Evolutionary conservation across 1,140 invertebrate genomes (phyloP), one percentile per base, ranked within the genome.

Genomic region (Ceratina calcarata): DNA sequence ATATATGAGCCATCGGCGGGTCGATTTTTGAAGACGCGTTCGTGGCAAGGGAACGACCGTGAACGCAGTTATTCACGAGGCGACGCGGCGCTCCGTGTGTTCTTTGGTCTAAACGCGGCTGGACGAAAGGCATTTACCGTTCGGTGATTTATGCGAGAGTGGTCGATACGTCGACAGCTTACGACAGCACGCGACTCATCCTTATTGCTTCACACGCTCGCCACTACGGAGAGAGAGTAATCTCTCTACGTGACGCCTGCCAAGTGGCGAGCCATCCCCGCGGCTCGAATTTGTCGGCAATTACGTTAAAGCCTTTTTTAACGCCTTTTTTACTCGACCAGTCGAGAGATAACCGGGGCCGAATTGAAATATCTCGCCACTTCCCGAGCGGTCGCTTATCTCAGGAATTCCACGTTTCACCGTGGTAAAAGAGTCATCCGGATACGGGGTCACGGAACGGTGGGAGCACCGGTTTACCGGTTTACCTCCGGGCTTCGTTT

Each of bases 341-440:
- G 18, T 8, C 61, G 76, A 51, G 80, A 80, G 83, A 85, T 86
- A 86, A 86, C 73, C 84, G 58, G 68, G 80, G 79, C 61, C 80
- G 66, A 82, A 86, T 86, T 86, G 84, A 86, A 86, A 86, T 86
- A 86, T 86, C 80, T 73, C 76, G 71, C 75, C 79, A 78, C 83
- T 85, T 66, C 60, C 64, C 62, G 51, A 45, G 55, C 55, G 71
- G 60, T 61, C 53, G 37, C 80, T 85, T 86, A 86, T 86, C 84
- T 86, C 58, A 80, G 80, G 84, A 85, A 86, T 86, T 82, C 76
- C 75, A 86, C 80, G 76, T 86, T 82, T 82, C 76, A 79, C 84
- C 68, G 37, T 6, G 53, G 32, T 85, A 77, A 86, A 66, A 85
- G 84, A 86, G 76, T 79, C 75, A 76, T 85, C 74, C 61, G 7